phyloP scores from a whole-genome alignment of 2,888 invertebrate species.

The Euplexia lucipara region DNA sequence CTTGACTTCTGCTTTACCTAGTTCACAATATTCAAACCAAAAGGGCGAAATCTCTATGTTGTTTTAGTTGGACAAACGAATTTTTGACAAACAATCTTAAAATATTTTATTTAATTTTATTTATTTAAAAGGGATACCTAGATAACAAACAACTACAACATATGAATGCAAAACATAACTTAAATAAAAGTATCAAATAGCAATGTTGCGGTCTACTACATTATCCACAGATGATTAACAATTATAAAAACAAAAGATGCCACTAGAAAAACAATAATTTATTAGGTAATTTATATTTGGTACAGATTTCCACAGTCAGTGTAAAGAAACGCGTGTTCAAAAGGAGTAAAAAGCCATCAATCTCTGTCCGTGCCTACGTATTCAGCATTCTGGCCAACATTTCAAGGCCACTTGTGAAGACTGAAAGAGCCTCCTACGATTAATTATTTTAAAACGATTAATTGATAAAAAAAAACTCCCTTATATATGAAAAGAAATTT shows the following conservation, averaged over 20 bases:
- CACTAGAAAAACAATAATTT: too few relatives aligned
- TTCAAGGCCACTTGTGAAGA: slow-evolving; percentile 41
- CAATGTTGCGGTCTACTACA: too few relatives aligned
- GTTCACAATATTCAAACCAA: background rate
- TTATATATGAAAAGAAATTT: background rate
- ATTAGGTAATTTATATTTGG: too few relatives aligned
- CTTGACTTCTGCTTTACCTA: background rate
- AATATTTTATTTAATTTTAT: slow-evolving; percentile 19
- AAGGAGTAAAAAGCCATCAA: slow-evolving; percentile 45
- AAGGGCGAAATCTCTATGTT: background rate
- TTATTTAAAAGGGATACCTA: too few relatives aligned
- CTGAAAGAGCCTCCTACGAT: slow-evolving; percentile 25
- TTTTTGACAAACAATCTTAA: background rate
- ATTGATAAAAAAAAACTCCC: too few relatives aligned
- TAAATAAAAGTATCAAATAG: too few relatives aligned
- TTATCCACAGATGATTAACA: too few relatives aligned
- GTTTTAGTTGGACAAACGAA: background rate
- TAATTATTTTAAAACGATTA: slow-evolving; percentile 8
- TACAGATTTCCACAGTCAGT: slow-evolving; percentile 12
- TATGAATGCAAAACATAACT: too few relatives aligned
- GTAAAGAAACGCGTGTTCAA: slow-evolving; percentile 22
- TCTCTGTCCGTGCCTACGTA: slow-evolving; percentile 38
- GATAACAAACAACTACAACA: too few relatives aligned
- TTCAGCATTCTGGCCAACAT: slow-evolving; percentile 31
- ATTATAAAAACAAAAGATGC: too few relatives aligned